Base-by-base conservation (phyloP, 2,797 vertebrate species). In the Antrozous pallidus region DNA sequence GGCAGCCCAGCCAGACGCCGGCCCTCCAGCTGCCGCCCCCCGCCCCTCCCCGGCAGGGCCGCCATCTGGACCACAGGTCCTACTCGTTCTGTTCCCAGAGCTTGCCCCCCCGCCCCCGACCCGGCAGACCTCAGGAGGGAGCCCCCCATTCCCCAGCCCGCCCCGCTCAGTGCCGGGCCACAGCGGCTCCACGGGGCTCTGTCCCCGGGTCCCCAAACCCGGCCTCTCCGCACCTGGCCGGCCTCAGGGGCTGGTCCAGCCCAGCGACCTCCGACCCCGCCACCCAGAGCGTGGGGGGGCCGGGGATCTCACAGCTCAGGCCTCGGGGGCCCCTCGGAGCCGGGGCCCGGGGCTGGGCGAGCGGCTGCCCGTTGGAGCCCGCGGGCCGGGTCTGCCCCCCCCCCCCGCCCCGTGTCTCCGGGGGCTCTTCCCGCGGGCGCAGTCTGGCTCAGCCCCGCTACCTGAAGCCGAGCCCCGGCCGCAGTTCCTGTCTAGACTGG, bases 401-500 rank as follows among this genome's bases (percentile, higher is more conserved):
- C 40, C 42, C 42, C 11, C 40, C 42, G 7, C 11, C 31, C 61
- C 28, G 31, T 0, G 31, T 1, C 61, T 65, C 31, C 3, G 61
- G 31, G 56, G 61, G 31, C 20, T 70, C 86, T 80, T 73, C 75
- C 84, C 92, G 1, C 1, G 45, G 92, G 92, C 95, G 92, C 94
- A 56, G 94, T 97, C 96, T 97, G 96, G 93, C 96, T 95, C 84
- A 90, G 96, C 7, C 4, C 45, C 56, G 20, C 96, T 97, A 98
- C 98, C 98, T 98, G 96, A 95, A 97, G 97, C 97, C 74, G 54
- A 88, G 94, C 96, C 97, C 90, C 7, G 24, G 94, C 97, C 95
- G 88, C 45, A 97, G 98, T 98, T 98, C 98, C 98, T 98, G 98
- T 98, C 98, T 98, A 98, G 98, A 98, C 98, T 97, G 96, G 93